Conservation (phyloP, 2,888 invertebrate species). For the Neoitamus cyanurus region DNA sequence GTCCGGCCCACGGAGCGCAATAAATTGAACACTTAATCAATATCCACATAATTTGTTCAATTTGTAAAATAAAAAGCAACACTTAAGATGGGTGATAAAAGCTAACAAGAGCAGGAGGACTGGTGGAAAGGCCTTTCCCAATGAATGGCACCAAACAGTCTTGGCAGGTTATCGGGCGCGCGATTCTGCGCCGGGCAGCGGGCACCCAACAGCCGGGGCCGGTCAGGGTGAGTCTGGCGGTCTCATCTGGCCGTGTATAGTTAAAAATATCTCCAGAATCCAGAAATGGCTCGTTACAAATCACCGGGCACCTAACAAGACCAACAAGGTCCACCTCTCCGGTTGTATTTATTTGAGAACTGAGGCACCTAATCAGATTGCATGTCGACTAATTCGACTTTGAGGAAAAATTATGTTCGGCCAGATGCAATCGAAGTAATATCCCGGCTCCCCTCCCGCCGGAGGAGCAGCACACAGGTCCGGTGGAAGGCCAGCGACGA, state of each 20-base stretch:
- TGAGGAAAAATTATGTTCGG: conserved; percentile 57
- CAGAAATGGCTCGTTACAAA: conserved; percentile 45
- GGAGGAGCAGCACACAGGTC: conserved; percentile 21
- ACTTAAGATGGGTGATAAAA: conserved; percentile 65
- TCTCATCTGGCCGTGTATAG: conserved; percentile 26
- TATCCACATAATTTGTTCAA: conserved; percentile 71
- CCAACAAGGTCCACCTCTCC: conserved; percentile 25
- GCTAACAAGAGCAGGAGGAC: conserved; percentile 39
- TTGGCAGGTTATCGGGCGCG: conserved; percentile 8
- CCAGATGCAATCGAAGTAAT: conserved; percentile 57
- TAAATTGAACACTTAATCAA: conserved; percentile 63
- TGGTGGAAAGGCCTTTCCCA: conserved; percentile 28
- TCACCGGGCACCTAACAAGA: conserved; percentile 5
- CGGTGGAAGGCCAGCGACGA: conserved; percentile 8
- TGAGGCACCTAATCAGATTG: conserved; percentile 55
- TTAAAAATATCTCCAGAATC: conserved; percentile 34
- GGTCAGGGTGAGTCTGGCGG: background rate
- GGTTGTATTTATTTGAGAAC: conserved; percentile 51
- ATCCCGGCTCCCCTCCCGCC: conserved; percentile 52
- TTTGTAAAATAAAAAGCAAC: conserved; percentile 67
- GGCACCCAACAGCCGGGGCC: conserved; percentile 1
- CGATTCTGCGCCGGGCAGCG: background rate
- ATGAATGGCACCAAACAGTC: conserved; percentile 49
- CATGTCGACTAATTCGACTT: conserved; percentile 58
- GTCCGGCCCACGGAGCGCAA: conserved; percentile 53